Conservation (phyloP, 2,113 vertebrate species). For the Salvelinus namaycush region DNA sequence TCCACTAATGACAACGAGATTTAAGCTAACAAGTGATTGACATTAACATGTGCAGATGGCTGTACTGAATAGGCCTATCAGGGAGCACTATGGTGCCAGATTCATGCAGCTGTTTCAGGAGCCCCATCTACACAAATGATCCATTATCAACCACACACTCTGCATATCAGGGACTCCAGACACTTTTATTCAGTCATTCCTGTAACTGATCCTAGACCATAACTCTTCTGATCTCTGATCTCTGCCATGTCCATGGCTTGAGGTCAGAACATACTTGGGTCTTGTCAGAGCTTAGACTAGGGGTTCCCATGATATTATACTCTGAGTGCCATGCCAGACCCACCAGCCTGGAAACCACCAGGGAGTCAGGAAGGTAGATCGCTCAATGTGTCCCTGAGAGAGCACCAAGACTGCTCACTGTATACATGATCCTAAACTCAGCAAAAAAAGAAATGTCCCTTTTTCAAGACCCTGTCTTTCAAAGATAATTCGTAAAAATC, state of each 20-base stretch:
- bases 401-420: background rate
- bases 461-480: too few relatives aligned
- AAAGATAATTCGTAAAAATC: too few relatives aligned
- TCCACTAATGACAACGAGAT: constrained; percentile 26
- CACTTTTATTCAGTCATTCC: background rate
- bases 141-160: background rate
- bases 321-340: background rate
- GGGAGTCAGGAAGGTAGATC: background rate
- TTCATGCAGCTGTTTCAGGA: constrained; percentile 19
- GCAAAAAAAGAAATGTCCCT: too few relatives aligned
- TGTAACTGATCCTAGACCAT: background rate
- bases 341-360: background rate
- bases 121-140: constrained; percentile 13
- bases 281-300: background rate
- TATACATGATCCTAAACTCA: background rate
- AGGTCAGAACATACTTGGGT: background rate
- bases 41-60: constrained; percentile 15
- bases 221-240: background rate
- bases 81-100: constrained; percentile 5
- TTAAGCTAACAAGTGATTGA: constrained; percentile 10
- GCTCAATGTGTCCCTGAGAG: background rate
- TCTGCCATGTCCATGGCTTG: background rate
- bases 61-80: background rate
- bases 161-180: background rate
- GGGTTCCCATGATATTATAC: background rate